These are phyloP conservation scores for Stratiomys singularior DNA, from an alignment of 2,888 invertebrate genomes.

Conservation along the genomic window DNA sequence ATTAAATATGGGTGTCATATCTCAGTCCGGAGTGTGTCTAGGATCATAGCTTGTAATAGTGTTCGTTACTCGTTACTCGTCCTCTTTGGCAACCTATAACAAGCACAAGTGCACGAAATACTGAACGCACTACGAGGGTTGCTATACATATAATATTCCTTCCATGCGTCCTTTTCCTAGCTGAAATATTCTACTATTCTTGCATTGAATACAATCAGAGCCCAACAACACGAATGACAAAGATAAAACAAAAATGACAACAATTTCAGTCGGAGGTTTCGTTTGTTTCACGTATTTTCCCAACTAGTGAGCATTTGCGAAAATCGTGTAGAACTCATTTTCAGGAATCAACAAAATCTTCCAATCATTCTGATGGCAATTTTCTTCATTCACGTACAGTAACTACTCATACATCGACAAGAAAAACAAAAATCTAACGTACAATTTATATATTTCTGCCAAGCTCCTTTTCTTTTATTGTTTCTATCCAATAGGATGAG, in stretches of 20 bases:
- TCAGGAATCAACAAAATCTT: constrained; percentile 49
- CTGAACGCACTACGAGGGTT: not conserved
- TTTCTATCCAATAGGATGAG: constrained; percentile 48
- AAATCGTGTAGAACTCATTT: constrained; percentile 38
- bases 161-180: constrained; percentile 29
- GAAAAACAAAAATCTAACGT: not conserved
- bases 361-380: constrained; percentile 51
- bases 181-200: constrained; percentile 37
- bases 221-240: constrained; percentile 5
- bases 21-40: constrained; percentile 47
- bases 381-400: constrained; percentile 36
- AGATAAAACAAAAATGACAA: constrained; percentile 38
- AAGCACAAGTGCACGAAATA: constrained; percentile 30
- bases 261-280: constrained; percentile 32
- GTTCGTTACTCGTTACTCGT: constrained; percentile 7
- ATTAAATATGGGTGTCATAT: constrained; percentile 50
- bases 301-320: constrained; percentile 43
- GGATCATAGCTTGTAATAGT: constrained; percentile 44
- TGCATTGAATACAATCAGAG: constrained; percentile 35
- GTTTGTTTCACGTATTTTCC: not conserved
- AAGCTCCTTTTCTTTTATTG: constrained; percentile 49
- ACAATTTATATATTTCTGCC: constrained; percentile 33
- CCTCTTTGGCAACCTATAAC: not conserved
- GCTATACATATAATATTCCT: constrained; percentile 14
- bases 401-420: constrained; percentile 41